Evolutionary conservation across 1,140 invertebrate genomes (phyloP).

Genomic region (Pachyrhynchus sulphureomaculatus): DNA sequence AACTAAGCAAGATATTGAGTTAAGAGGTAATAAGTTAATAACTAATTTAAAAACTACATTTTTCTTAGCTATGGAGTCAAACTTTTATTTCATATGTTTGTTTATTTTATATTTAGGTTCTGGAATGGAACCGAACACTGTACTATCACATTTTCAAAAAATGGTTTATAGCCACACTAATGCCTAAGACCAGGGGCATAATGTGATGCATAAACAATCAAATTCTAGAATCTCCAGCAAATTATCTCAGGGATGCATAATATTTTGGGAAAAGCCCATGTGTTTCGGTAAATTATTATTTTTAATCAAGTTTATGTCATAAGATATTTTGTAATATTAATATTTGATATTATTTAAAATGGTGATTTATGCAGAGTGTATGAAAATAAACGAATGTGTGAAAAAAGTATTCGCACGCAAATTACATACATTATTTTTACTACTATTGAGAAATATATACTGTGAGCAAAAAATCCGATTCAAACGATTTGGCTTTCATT

Average conservation of each 20-base stretch:
- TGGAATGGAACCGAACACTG: conserved; percentile 81
- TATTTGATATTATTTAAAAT: too few species aligned
- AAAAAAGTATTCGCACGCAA: too few species aligned
- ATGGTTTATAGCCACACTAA: conserved; percentile 75
- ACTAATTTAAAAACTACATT: too few species aligned
- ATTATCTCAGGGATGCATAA: conserved; percentile 71
- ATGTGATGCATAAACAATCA: conserved; percentile 86
- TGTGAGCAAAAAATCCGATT: too few species aligned
- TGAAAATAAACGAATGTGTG: too few species aligned
- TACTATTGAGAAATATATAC: too few species aligned
- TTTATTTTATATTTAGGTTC: conserved; percentile 56
- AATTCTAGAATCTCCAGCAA: conserved; percentile 71
- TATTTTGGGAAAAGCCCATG: conserved; percentile 86
- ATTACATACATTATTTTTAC: too few species aligned
- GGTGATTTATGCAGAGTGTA: too few species aligned
- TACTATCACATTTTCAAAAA: conserved; percentile 69
- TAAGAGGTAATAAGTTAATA: conserved; percentile 54
- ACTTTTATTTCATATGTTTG: too few species aligned
- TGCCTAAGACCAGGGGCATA: conserved; percentile 66
- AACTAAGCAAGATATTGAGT: conserved; percentile 72
- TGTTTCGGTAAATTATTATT: conserved; percentile 75
- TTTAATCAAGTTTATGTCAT: not conserved
- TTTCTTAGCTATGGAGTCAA: too few species aligned
- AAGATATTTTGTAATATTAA: not conserved
- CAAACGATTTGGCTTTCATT: too few species aligned